Evolutionary conservation across 2,888 invertebrate species (phyloP).

Genomic region (Neoscelio sp.): DNA sequence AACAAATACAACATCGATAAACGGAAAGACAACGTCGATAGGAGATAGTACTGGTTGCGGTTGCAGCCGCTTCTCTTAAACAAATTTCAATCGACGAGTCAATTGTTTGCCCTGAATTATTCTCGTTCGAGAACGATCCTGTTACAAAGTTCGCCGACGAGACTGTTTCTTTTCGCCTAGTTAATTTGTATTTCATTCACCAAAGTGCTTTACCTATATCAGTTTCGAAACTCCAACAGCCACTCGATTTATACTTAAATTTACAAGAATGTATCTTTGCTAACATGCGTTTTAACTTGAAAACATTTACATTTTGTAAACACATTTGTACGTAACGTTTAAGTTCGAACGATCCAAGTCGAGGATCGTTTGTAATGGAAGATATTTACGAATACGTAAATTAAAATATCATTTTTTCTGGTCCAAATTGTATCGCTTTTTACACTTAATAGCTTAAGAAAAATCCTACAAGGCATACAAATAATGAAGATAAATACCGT

Average conservation of each 20-base stretch:
- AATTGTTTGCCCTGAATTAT: constrained; percentile 41
- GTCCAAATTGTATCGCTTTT: no score
- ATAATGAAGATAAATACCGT: no score
- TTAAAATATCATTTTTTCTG: no score
- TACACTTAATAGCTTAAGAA: no score
- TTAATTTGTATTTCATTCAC: constrained; percentile 66
- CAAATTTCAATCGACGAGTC: constrained; percentile 16
- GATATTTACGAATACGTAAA: no score
- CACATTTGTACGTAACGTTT: no score
- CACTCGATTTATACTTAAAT: background rate
- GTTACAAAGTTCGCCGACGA: constrained; percentile 53
- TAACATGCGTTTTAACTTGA: constrained; percentile 1
- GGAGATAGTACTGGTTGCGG: constrained; percentile 88
- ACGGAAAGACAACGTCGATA: constrained; percentile 88
- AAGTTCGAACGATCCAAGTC: no score
- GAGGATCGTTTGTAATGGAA: no score
- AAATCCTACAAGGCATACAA: no score
- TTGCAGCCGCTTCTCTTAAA: constrained; percentile 82
- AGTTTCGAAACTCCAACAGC: constrained; percentile 26
- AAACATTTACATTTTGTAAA: no score
- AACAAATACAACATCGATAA: constrained; percentile 88
- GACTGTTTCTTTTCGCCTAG: constrained; percentile 61
- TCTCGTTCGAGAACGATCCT: constrained; percentile 36
- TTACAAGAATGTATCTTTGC: constrained; percentile 1
- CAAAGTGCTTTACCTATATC: constrained; percentile 68